Base-by-base conservation (phyloP, 2,113 vertebrate species). In the Regulus satrapa region DNA sequence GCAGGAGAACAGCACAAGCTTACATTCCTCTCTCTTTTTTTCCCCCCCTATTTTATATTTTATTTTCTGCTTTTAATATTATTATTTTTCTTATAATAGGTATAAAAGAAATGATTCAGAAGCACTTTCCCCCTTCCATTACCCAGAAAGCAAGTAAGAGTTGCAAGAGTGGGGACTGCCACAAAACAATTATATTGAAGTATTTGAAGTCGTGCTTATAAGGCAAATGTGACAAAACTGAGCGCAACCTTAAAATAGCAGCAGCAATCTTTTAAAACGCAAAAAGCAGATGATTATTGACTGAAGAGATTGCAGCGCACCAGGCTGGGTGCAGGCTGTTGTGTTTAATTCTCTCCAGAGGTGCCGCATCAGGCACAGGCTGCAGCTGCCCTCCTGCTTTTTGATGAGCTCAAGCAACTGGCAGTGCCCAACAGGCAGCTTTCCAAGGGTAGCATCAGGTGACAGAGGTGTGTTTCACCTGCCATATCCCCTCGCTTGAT, bases 201-300 rank as follows among this genome's bases (percentile, higher is more conserved):
- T 92, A 84, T 88, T 94, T 43, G 10, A 94, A 96, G 86, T 88
- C 13, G 23, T 95, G 84, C 94, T 85, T 96, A 85, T 89, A 77
- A 3, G 78, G 92, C 78, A 94, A 92, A 94, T 94, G 93, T 96
- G 94, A 96, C 92, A 92, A 94, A 97, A 95, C 52, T 43, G 75
- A 97, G 81, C 3, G 0, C 75, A 87, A 71, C 75, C 95, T 96
- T 92, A 95, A 97, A 97, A 97, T 90, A 97, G 96, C 94, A 95
- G 75, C 79, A 92, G 69, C 78, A 61, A 63, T 89, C 91, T 91
- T 92, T 93, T 94, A 91, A 94, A 93, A 84, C 85, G 71, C 79
- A 71, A 85, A 95, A 95, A 93, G 95, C 80, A 89, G 92, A 94
- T 86, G 79, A 91, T 94, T 95, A 80, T 94, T 80, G 89, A 94